Base-by-base conservation (phyloP, 2,113 vertebrate species). In the Ailuropoda melanoleuca region DNA sequence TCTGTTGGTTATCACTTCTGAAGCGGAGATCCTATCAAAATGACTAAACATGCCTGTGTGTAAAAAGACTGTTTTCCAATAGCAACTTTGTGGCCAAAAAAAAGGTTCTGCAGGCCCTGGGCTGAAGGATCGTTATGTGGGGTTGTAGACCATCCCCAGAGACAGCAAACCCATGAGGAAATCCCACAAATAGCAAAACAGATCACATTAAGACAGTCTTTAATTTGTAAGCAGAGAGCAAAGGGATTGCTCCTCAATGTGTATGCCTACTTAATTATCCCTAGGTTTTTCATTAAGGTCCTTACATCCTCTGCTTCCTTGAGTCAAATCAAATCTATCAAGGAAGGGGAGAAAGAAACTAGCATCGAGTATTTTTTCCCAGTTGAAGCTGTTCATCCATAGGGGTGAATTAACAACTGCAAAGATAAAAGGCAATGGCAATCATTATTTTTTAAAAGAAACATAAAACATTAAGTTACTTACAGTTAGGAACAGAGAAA, bases 321-420 rank as follows among this genome's bases (percentile, higher is more conserved):
- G 68, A 88, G 48, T 74, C 64, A 72, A 90, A 96, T 92, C 66
- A 83, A 96, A 91, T 95, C 89, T 88, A 18, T 92, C 39, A 66
- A 83, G 80, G 11, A 88, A 84, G 9, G 21, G 26, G 60, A 93
- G 6, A 87, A 26, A 93, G 78, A 77, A 87, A 86, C 39, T 24
- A 80, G 23, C 37, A 58, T 66, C 24, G 80, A 21, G 80, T 83
- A 26, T 60, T 92, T 60, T 72, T 62, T 23, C 60, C 29, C 48
- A 84, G 7, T 58, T 70, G 34, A 93, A 93, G 37, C 23, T 74
- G 74, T 62, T 92, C 74, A 84, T 74, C 88, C 53, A 53, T 87
- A 55, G 62, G 26, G 50, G 37, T 3, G 77, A 89, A 93, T 66
- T 60, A 80, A 96, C 53, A 94, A 68, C 56, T 43, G 24, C 37